Base-by-base conservation (phyloP, 53 echinoderm and acorn worm species). In the Patiria pectinifera region DNA sequence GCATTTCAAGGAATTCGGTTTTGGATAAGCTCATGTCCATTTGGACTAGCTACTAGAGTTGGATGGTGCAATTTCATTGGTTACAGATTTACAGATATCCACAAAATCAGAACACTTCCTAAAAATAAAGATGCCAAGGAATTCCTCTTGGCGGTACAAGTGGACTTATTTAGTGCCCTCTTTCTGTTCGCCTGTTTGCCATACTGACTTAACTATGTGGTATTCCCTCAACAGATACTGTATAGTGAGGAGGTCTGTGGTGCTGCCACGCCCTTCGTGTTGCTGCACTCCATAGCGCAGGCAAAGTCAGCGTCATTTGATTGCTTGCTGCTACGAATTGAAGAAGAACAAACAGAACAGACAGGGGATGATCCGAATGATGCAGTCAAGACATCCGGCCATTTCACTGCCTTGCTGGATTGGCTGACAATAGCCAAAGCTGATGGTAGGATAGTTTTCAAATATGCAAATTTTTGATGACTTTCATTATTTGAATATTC, bases 261-360 rank as follows among this genome's bases (percentile, higher is more conserved):
- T 43, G 69, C 89, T 22, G 69, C 80, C 2, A 85, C 80, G 25
- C 94, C 95, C 1, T 94, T 93, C 49, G 80, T 96, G 76, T 23
- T 98, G 16, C 87, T 91, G 26, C 94, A 98, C 89, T 91, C 95
- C 12, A 71, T 84, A 22, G 63, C 89, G 49, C 87, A 80, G 12
- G 63, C 78, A 24, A 35, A 58, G 45, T 58, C 80, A 26, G 21
- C 24, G 23, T 83, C 85, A 6, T 71, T 98, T 7, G 94, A 98
- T 87, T 98, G 98, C 87, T 82, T 98, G 6, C 87, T 98, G 48
- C 82, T 98, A 16, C 94, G 95, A 75, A 94, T 98, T 3, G 96
- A 95, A 45, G 95, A 94, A 71, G 87, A 91, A n/a, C 26, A 76
- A 23, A 16, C 22, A 0, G 48, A 59, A 18, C 70, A 74, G 22